Base-by-base conservation (phyloP, 2,888 invertebrate genomes). In the Noctua pronuba region DNA sequence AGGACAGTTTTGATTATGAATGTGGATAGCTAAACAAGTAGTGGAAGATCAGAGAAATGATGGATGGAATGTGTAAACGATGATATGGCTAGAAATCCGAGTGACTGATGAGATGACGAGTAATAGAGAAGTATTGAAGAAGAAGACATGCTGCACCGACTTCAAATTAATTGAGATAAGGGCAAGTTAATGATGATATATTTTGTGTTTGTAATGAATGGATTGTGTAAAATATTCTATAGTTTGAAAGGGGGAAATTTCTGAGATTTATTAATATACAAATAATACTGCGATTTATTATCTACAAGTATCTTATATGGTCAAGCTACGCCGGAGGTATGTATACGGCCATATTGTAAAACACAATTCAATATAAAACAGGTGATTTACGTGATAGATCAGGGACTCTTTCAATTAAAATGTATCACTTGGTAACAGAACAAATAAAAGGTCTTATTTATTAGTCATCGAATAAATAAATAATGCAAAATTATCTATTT, bases 391-490 rank as follows among this genome's bases (percentile, higher is more conserved):
- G 16, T 4, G 35, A 7, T 28, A 35, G 0, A 64, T 35, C 71
- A 79, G 44, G 18, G 10, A 35, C 44, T 46, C 1, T 2, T 18
- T 24, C 35, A 24, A 79, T 62, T 52, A 64, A 71, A 70, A 62
- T 35, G 28, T 16, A 35, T 28, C 28, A 16, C 35, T 49, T 28
- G 46, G 46, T 41, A 58, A 60, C 46, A 69, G 58, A 58, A 69
- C 65, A 58, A 69, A 58, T 77, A 73, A 73, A 72, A 77, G 46
- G 44, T 65, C 31, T 82, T n/a, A 58, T 79, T 58, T 75, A 49
- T 82, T 68, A 83, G 79, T 79, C 68, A 83, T 72, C 52, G 24
- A 31, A 41, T 67, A 55, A 55, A 72, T 83, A 65, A 62, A 72
- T 79, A 72, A 83, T 75, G 75, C 75, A 55, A 72, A 28, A 7